Evolutionary conservation across 2,113 vertebrate genomes (phyloP).

Genomic region (Rhynchomys soricoides): DNA sequence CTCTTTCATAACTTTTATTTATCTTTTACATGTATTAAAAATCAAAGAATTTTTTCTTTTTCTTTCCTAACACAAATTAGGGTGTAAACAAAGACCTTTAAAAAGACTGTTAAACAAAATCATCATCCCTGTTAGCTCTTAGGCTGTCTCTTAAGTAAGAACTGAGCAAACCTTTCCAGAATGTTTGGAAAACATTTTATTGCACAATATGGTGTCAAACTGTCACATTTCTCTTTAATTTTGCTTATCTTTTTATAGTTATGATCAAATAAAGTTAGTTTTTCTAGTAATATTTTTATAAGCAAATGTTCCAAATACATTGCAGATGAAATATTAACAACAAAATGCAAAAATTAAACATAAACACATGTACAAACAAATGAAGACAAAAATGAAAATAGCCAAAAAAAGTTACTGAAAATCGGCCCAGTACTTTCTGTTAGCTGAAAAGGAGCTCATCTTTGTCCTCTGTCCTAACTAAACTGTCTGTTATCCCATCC

Average conservation of each 20-base stretch:
- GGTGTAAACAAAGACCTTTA: slow-evolving; percentile 27
- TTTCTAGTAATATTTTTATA: background rate
- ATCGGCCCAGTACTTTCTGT: background rate
- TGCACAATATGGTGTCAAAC: slow-evolving; percentile 10
- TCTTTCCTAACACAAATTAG: slow-evolving; percentile 49
- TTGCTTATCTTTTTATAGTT: slow-evolving; percentile 41
- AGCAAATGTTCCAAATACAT: background rate
- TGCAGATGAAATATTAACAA: slow-evolving; percentile 26
- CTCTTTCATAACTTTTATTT: slow-evolving; percentile 33
- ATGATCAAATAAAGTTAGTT: slow-evolving; percentile 26
- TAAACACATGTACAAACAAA: slow-evolving; percentile 21
- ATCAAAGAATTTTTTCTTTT: slow-evolving; percentile 38
- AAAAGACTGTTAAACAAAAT: background rate
- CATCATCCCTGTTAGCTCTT: background rate
- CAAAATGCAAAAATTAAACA: slow-evolving; percentile 42
- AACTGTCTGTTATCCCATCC: background rate
- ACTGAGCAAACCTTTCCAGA: background rate
- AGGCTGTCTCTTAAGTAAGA: too few relatives aligned
- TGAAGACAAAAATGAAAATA: slow-evolving; percentile 36
- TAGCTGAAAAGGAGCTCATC: background rate
- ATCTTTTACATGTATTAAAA: slow-evolving; percentile 48
- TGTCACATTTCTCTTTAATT: slow-evolving; percentile 51
- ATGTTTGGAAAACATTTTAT: slow-evolving; percentile 44
- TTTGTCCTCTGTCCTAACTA: background rate
- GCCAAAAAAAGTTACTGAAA: background rate